Conservation (phyloP, 2,113 vertebrate genomes). For the Entomyzon cyanotis region DNA sequence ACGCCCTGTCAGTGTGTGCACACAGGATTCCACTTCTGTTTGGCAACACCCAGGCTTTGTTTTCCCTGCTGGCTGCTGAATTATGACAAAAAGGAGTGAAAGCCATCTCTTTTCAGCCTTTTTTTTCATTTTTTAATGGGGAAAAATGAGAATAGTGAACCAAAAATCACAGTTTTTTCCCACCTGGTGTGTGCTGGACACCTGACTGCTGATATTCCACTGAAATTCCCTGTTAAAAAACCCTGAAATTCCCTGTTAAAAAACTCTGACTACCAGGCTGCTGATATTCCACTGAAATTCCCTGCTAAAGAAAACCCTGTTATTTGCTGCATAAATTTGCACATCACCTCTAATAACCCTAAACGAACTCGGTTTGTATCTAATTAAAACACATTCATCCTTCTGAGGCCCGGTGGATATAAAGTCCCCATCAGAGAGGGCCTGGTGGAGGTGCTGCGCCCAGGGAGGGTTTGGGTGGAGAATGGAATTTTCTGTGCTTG, state of each 20-base stretch:
- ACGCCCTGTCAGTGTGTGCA: rapidly evolving
- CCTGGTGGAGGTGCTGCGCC: not conserved
- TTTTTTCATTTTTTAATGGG: rapidly evolving
- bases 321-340: not conserved
- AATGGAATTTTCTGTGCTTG: not conserved
- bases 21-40: not conserved
- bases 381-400: conserved; percentile 16
- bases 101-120: not conserved
- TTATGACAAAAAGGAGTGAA: not conserved
- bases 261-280: not conserved
- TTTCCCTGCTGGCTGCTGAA: not conserved
- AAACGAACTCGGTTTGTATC: not conserved
- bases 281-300: not conserved
- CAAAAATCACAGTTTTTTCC: not conserved
- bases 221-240: not conserved
- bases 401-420: not conserved
- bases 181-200: rapidly evolving
- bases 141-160: not conserved
- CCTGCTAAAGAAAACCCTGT: not conserved
- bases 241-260: not conserved
- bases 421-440: not conserved
- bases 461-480: not conserved
- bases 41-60: not conserved
- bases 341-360: not conserved
- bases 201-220: not conserved